These are phyloP conservation scores for Erethizon dorsatum DNA, from an alignment of 2,797 vertebrate species.

Conservation along the genomic window DNA sequence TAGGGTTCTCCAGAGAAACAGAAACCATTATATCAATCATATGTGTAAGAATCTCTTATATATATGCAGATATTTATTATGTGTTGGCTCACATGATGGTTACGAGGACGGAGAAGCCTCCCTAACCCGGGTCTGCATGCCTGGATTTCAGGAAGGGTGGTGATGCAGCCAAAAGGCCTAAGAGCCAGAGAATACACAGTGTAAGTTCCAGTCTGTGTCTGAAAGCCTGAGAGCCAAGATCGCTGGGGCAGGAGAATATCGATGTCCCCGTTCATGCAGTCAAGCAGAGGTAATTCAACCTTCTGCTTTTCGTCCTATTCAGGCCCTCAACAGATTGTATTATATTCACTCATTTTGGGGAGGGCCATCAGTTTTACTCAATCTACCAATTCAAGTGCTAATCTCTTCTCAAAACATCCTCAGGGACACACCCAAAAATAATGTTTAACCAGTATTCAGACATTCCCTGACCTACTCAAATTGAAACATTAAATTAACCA, in stretches of 20 bases:
- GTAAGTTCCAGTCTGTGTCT: not conserved
- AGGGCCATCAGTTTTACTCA: not conserved
- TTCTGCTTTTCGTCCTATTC: not conserved
- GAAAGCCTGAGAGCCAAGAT: not conserved
- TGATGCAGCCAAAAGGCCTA: not conserved
- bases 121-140: too few relatives aligned
- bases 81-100: not conserved
- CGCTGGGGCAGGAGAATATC: not conserved
- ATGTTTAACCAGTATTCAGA: not conserved
- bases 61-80: not conserved
- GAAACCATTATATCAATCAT: not conserved
- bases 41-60: not conserved
- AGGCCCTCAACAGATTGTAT: not conserved
- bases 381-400: not conserved
- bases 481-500: not conserved
- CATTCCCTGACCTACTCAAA: not conserved
- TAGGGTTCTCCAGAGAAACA: not conserved
- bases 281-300: not conserved
- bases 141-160: not conserved
- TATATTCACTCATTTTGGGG: too few relatives aligned
- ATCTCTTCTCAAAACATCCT: not conserved
- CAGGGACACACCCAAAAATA: not conserved
- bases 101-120: too few relatives aligned
- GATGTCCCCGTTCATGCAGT: not conserved
- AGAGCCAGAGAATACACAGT: too few relatives aligned